Percentiles rank a stretch among this genome's conserved stretches.
These are phyloP conservation scores for Adineta ricciae DNA, from an alignment of 2,888 invertebrate species.

Conservation along the genomic window DNA sequence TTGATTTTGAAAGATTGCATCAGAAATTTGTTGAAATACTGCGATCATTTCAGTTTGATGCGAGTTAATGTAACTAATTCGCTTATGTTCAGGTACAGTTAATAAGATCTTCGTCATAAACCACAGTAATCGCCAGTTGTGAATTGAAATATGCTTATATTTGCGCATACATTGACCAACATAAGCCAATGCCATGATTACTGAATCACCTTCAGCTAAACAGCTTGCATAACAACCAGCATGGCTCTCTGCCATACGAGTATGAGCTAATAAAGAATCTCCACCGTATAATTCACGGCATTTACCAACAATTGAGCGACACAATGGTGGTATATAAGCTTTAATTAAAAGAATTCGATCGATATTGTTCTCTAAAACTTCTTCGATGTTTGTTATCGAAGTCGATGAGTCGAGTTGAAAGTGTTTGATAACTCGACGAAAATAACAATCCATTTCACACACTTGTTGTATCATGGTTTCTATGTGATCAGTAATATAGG, in stretches of 20 bases:
- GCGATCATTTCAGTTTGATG: not conserved
- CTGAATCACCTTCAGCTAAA: not conserved
- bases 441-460: conserved; percentile 7
- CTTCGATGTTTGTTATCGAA: not conserved
- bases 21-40: not conserved
- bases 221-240: not conserved
- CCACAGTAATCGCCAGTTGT: conserved; percentile 14
- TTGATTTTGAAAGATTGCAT: conserved; percentile 19
- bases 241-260: not conserved
- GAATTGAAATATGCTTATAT: not conserved
- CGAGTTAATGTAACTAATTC: not conserved
- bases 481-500: not conserved
- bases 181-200: not conserved
- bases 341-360: conserved; percentile 14
- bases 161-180: not conserved
- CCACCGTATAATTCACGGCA: conserved; percentile 2
- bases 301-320: not conserved
- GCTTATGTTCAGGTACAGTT: not conserved
- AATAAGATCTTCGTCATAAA: not conserved
- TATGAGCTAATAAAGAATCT: not conserved
- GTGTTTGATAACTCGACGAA: not conserved
- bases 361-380: not conserved
- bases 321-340: not conserved
- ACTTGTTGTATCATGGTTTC: not conserved
- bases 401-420: not conserved